phyloP scores from a whole-genome alignment of 1,140 invertebrate species.

The Ceratitis capitata region DNA sequence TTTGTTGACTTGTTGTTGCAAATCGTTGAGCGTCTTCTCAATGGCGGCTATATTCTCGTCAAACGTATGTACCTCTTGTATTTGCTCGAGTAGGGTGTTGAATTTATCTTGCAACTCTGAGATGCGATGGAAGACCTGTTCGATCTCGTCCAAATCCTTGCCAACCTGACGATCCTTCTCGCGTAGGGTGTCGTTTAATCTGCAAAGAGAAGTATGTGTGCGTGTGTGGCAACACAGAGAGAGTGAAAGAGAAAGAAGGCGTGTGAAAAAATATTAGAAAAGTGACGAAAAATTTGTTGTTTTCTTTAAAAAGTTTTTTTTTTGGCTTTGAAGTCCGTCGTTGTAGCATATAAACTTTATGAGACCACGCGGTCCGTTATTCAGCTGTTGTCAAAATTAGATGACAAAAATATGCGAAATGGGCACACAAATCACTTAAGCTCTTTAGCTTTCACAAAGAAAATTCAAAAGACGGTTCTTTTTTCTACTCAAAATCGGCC shows the following conservation, averaged over 20 bases:
- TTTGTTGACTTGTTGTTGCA: conserved; percentile 67
- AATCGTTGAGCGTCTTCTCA: conserved; percentile 67
- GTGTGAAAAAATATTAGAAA: background rate
- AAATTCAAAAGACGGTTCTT: background rate
- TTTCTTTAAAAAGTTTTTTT: background rate
- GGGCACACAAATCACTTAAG: background rate
- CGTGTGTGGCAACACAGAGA: too few relatives aligned
- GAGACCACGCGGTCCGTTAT: background rate
- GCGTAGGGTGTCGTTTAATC: conserved; percentile 68
- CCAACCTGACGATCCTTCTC: conserved; percentile 71
- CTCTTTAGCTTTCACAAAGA: background rate
- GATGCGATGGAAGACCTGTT: conserved; percentile 71
- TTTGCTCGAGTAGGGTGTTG: conserved; percentile 71
- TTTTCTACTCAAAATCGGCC: too few relatives aligned
- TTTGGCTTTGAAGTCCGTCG: background rate
- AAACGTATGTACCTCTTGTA: conserved; percentile 77
- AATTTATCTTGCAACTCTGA: conserved; percentile 73
- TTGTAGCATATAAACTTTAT: background rate
- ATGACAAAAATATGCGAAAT: background rate
- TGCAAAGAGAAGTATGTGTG: conserved; percentile 54
- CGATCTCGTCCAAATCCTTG: conserved; percentile 71
- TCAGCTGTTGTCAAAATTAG: background rate
- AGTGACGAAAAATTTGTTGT: background rate
- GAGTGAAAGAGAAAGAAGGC: background rate
- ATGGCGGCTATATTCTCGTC: conserved; percentile 72